Base-by-base conservation (phyloP, 2,797 vertebrate species). In the Pangasius macronema region DNA sequence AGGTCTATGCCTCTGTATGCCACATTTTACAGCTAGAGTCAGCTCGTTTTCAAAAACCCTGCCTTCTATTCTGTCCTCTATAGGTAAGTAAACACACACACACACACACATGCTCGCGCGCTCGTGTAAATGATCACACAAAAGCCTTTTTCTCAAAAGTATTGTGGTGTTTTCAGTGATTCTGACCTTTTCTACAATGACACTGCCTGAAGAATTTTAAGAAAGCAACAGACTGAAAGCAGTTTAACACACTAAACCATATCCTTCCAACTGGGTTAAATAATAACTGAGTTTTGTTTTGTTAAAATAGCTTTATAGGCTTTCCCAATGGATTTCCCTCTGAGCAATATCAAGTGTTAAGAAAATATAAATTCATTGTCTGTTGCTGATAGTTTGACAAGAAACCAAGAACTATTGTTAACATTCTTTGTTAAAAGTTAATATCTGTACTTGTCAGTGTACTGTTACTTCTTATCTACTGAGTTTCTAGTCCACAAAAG, bases 71-170 rank as follows among this genome's bases (percentile, higher is more conserved):
- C 14, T 63, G 24, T 61, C 13, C 49, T 36, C 30, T 80, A 27
- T 57, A 79, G 30, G 20, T 36, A 79, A 22, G 0, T 1, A 57
- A 33, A 57, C 8, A 18, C 49, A 77, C n/a, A 18, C 46, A 14
- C 13, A 53, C 46, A n/a, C 11, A 27, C 14, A 36, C 24, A 39
- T 18, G n/a, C 42, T 49, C 22, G 20, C 72, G 7, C 11, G 2
- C 42, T 24, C 68, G 75, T 51, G 76, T 46, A 81, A 57, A 53
- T 80, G 55, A 80, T 80, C 63, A 73, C 55, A 86, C 42, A 68
- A 73, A 61, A 63, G 72, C 63, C 51, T 68, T 30, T 27, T 80
- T 57, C 11, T 75, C 27, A 61, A 30, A 20, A 65, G 33, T 10
- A 76, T 49, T 30, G 24, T 73, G 42, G 42, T 72, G 24, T 33